Evolutionary conservation across 2,797 vertebrate genomes (phyloP).

Genomic region (Amphiprion clarkii): DNA sequence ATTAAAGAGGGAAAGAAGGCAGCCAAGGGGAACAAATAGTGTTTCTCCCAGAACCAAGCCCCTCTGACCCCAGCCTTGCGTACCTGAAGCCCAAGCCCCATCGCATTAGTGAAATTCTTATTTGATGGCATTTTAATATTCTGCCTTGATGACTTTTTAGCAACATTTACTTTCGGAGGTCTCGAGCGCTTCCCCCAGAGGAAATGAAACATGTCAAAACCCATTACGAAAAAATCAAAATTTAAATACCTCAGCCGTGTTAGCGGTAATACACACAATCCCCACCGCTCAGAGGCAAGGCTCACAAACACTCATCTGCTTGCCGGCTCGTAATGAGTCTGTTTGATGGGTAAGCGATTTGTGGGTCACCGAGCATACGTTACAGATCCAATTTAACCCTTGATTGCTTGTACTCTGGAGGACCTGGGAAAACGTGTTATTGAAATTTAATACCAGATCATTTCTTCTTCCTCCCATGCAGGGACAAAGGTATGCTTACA

Average conservation of each 20-base stretch:
- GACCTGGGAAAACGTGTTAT: conserved; percentile 90
- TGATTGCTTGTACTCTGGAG: conserved; percentile 95
- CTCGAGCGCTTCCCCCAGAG: conserved; percentile 96
- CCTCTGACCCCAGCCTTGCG: conserved; percentile 89
- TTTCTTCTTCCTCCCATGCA: conserved; percentile 88
- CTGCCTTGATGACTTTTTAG: conserved; percentile 99
- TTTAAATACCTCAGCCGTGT: conserved; percentile 99
- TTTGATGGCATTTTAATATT: conserved; percentile 99
- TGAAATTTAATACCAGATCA: conserved; percentile 92
- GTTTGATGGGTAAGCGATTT: conserved; percentile 98
- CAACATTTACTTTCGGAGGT: conserved; percentile 99
- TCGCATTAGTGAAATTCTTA: conserved; percentile 99
- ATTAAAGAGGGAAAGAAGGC: conserved; percentile 91
- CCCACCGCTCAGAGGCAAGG: conserved; percentile 93
- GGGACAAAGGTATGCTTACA: conserved; percentile 87
- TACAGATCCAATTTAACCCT: conserved; percentile 99
- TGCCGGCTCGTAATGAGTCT: conserved; percentile 98
- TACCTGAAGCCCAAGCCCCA: conserved; percentile 97
- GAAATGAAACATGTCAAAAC: conserved; percentile 99
- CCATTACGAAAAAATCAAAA: conserved; percentile 99
- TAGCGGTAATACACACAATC: conserved; percentile 96
- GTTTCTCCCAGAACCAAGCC: conserved; percentile 97
- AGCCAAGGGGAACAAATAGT: conserved; percentile 99
- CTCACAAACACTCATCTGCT: conserved; percentile 98
- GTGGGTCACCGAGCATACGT: conserved; percentile 97